These are phyloP conservation scores for Protomyctophum bolini DNA, from an alignment of 2,113 vertebrate species.

Conservation along the genomic window DNA sequence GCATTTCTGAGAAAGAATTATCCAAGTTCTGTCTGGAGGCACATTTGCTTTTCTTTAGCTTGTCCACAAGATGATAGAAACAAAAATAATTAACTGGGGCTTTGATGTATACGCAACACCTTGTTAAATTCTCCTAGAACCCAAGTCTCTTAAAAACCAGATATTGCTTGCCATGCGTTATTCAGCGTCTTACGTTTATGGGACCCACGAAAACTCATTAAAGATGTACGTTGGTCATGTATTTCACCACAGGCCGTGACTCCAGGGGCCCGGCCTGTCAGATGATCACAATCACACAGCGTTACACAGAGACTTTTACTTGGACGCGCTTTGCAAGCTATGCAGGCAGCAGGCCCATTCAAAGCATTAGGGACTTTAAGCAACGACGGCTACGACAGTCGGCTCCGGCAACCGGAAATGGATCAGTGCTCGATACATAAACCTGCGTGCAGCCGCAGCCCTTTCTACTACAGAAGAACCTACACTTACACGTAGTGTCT, in stretches of 20 bases:
- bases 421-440: too few relatives aligned
- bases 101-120: conserved; percentile 60
- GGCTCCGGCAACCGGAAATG: too few relatives aligned
- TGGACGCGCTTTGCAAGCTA: too few relatives aligned
- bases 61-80: conserved; percentile 21
- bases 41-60: conserved; percentile 42
- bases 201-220: conserved; percentile 52
- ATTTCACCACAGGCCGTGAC: conserved; percentile 20
- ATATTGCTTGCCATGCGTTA: conserved; percentile 42
- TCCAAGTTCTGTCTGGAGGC: conserved; percentile 31
- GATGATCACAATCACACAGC: too few relatives aligned
- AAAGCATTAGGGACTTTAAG: too few relatives aligned
- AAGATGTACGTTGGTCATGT: conserved; percentile 48
- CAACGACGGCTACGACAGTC: too few relatives aligned
- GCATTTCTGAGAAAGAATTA: conserved; percentile 47
- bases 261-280: too few relatives aligned
- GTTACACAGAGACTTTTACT: too few relatives aligned
- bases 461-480: too few relatives aligned
- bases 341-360: too few relatives aligned
- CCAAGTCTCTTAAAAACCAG: conserved; percentile 59
- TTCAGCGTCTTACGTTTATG: conserved; percentile 64
- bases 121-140: conserved; percentile 71
- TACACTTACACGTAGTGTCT: too few relatives aligned
- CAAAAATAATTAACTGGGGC: conserved; percentile 1
- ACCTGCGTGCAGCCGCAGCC: too few relatives aligned